These are phyloP conservation scores for Chondrosia reniformis DNA, from an alignment of 37 sponge, comb jelly and placozoan genomes.

Conservation along the genomic window DNA sequence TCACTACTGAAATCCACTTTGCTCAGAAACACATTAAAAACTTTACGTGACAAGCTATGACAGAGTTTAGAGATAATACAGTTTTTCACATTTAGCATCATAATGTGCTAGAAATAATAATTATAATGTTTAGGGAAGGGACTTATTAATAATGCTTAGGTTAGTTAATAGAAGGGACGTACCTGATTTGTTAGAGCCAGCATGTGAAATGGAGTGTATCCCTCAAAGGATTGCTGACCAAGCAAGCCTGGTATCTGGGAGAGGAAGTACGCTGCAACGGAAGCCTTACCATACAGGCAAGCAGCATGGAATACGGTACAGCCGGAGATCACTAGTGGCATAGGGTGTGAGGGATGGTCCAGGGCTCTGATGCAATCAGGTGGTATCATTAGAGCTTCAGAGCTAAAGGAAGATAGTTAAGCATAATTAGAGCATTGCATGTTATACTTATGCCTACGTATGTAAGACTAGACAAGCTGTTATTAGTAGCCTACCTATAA, in stretches of 20 bases:
- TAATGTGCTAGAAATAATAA: too few relatives aligned
- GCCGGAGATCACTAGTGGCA: background rate
- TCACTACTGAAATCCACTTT: too few relatives aligned
- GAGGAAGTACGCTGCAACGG: slow-evolving; percentile 25
- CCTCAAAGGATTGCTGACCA: slow-evolving; percentile 32
- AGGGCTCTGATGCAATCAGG: background rate
- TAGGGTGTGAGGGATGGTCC: background rate
- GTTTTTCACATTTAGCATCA: too few relatives aligned
- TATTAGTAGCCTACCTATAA: too few relatives aligned
- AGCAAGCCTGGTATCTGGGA: slow-evolving; percentile 30
- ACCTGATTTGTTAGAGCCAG: slow-evolving; percentile 34
- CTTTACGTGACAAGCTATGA: too few relatives aligned
- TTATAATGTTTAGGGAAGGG: too few relatives aligned
- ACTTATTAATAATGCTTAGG: slow-evolving; percentile 1
- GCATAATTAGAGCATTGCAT: background rate
- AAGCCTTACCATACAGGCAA: slow-evolving; percentile 26
- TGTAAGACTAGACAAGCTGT: too few relatives aligned
- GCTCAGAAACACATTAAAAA: too few relatives aligned
- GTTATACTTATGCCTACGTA: too few relatives aligned
- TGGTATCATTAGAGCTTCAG: background rate
- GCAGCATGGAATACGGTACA: slow-evolving; percentile 4
- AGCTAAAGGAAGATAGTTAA: background rate
- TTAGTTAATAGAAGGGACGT: slow-evolving; percentile 16
- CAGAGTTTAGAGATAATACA: too few relatives aligned
- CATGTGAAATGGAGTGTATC: slow-evolving; percentile 63